Conservation (phyloP, 1,140 invertebrate genomes). For the Drosophila sp. region DNA sequence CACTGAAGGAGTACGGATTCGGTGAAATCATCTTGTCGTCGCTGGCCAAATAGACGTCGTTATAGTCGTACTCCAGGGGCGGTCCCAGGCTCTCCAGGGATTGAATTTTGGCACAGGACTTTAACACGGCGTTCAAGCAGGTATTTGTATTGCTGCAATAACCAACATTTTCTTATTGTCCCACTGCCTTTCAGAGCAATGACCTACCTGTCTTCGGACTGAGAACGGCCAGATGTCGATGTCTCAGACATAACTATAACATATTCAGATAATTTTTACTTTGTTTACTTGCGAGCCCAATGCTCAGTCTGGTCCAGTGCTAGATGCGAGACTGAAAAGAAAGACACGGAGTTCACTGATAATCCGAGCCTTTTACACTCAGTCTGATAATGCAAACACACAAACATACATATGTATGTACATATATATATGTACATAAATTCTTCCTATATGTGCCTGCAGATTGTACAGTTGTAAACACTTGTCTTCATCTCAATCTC, state of each 20-base stretch:
- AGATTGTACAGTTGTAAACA: conserved; percentile 23
- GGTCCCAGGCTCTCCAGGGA: conserved; percentile 64
- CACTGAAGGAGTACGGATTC: conserved; percentile 66
- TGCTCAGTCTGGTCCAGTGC: conserved; percentile 30
- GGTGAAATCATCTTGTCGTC: conserved; percentile 68
- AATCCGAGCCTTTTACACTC: conserved; percentile 32
- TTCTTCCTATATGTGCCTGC: conserved; percentile 2
- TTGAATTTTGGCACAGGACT: conserved; percentile 68
- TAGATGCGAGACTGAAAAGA: conserved; percentile 36
- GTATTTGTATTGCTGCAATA: conserved; percentile 33
- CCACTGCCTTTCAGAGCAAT: background rate
- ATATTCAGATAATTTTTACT: conserved; percentile 9
- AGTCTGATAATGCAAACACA: conserved; percentile 18
- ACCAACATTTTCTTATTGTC: background rate
- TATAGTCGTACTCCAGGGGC: conserved; percentile 52
- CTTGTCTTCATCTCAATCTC: conserved; percentile 4
- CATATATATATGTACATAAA: conserved; percentile 2
- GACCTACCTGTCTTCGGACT: conserved; percentile 67
- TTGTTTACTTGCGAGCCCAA: background rate
- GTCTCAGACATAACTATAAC: conserved; percentile 60
- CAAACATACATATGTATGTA: background rate
- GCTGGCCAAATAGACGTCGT: conserved; percentile 51
- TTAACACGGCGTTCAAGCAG: conserved; percentile 61
- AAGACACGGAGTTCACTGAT: conserved; percentile 29
- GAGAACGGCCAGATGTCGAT: conserved; percentile 65